Percentiles rank a stretch among this genome's conserved stretches.
These are phyloP conservation scores for Vanessa cardui DNA, from an alignment of 2,888 invertebrate species.

Conservation along the genomic window DNA sequence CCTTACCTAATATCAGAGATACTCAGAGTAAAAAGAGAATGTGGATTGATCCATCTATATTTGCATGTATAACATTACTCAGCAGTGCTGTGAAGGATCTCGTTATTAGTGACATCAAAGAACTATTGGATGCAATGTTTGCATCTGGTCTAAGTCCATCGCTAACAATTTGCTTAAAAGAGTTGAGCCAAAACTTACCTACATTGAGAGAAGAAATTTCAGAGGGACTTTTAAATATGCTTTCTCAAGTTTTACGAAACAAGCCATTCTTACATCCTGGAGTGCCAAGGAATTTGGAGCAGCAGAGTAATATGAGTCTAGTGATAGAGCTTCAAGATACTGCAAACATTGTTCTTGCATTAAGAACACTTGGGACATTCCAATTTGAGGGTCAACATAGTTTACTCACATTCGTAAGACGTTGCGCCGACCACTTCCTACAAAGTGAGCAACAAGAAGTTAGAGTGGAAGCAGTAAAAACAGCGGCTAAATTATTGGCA, in stretches of 20 bases:
- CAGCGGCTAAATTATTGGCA: conserved; percentile 94
- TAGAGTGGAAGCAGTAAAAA: conserved; percentile 94
- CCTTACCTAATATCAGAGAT: conserved; percentile 88
- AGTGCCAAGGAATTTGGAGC: conserved; percentile 85
- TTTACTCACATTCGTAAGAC: conserved; percentile 94
- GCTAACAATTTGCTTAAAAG: conserved; percentile 94
- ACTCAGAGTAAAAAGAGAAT: conserved; percentile 88
- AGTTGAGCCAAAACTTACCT: conserved; percentile 94
- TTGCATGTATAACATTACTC: conserved; percentile 95
- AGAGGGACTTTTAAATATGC: conserved; percentile 94
- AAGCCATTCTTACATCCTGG: conserved; percentile 92
- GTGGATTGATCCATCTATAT: conserved; percentile 93
- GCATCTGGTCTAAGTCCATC: conserved; percentile 95
- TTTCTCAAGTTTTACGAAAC: conserved; percentile 95
- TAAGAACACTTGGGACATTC: conserved; percentile 94
- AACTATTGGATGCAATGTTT: conserved; percentile 95
- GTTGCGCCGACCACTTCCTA: conserved; percentile 96
- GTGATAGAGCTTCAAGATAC: conserved; percentile 87
- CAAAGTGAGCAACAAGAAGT: conserved; percentile 96
- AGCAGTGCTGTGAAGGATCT: conserved; percentile 92
- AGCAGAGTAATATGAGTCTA: conserved; percentile 73
- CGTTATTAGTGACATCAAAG: conserved; percentile 90
- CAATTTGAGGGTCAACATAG: conserved; percentile 95
- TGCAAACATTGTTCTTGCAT: conserved; percentile 93
- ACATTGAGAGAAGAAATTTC: conserved; percentile 94